A percentile compares a stretch with the other conserved stretches of the same genome.
phyloP scores from a whole-genome alignment of 2,888 invertebrate genomes.

The Meganola albula region DNA sequence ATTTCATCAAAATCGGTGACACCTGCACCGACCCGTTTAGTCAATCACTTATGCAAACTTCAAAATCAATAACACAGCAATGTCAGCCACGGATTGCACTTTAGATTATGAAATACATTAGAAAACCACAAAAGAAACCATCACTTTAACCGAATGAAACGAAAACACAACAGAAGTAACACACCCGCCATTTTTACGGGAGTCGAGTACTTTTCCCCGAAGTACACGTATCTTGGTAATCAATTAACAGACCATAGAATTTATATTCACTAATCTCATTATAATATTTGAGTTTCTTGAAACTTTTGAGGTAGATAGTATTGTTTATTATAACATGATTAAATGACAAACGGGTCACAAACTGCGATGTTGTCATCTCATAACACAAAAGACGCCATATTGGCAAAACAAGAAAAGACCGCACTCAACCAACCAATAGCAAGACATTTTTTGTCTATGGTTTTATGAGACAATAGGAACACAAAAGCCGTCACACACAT shows the following conservation, averaged over 20 bases:
- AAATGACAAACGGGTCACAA: slow-evolving; percentile 68
- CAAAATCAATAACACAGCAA: slow-evolving; percentile 53
- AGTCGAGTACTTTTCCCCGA: slow-evolving; percentile 62
- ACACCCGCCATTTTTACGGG: slow-evolving; percentile 77
- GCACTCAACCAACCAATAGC: slow-evolving; percentile 23
- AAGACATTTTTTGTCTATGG: too few relatives aligned
- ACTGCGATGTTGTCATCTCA: slow-evolving; percentile 78
- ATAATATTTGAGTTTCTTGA: slow-evolving; percentile 52
- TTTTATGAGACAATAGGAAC: too few relatives aligned
- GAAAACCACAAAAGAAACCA: slow-evolving; percentile 37
- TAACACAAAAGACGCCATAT: slow-evolving; percentile 76
- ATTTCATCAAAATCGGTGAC: slow-evolving; percentile 73
- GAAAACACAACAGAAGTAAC: slow-evolving; percentile 75
- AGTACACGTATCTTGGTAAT: slow-evolving; percentile 47
- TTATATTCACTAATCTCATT: slow-evolving; percentile 42
- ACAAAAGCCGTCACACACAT: too few relatives aligned
- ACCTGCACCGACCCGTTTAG: slow-evolving; percentile 54
- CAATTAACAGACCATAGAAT: slow-evolving; percentile 30
- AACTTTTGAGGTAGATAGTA: slow-evolving; percentile 62
- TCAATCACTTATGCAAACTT: slow-evolving; percentile 53
- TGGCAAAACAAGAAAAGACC: slow-evolving; percentile 51
- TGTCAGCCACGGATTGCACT: slow-evolving; percentile 30
- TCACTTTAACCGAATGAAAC: slow-evolving; percentile 52
- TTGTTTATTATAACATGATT: slow-evolving; percentile 46
- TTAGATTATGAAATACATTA: slow-evolving; percentile 27